Percentiles rank a stretch among this genome's conserved stretches.
Evolutionary conservation across 2,888 invertebrate genomes (phyloP).

Genomic region (Diaphora mendica): DNA sequence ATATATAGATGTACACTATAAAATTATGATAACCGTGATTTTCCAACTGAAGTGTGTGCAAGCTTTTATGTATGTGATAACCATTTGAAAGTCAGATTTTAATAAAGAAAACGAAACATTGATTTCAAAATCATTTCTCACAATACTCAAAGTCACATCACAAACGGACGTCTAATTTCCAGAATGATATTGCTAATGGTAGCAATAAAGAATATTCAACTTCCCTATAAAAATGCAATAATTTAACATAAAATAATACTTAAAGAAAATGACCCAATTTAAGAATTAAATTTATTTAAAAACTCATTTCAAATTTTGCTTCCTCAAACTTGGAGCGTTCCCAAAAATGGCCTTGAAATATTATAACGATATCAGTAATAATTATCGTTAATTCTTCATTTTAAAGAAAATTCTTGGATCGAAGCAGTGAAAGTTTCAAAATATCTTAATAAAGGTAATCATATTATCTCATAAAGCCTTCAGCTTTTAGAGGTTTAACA

Average conservation of each 20-base stretch:
- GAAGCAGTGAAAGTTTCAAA: constrained; percentile 38
- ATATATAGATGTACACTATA: too few species aligned
- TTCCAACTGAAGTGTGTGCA: too few species aligned
- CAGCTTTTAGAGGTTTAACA: constrained; percentile 34
- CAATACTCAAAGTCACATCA: not conserved
- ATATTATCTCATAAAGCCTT: constrained; percentile 60
- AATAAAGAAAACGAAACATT: too few species aligned
- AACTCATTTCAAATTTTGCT: not conserved
- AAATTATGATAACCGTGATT: too few species aligned
- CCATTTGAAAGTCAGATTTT: too few species aligned
- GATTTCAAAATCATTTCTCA: too few species aligned
- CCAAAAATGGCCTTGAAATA: constrained; percentile 23
- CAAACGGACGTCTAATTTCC: not conserved
- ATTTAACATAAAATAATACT: not conserved
- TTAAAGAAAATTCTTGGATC: constrained; percentile 43
- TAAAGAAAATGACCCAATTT: not conserved
- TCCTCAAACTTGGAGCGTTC: constrained; percentile 30
- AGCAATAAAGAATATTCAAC: not conserved
- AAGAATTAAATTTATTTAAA: not conserved
- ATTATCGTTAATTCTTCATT: constrained; percentile 42
- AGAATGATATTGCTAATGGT: not conserved
- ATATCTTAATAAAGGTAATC: constrained; percentile 67
- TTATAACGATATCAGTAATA: constrained; percentile 33
- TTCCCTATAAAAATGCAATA: not conserved
- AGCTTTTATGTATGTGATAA: too few species aligned